A percentile compares a stretch with the other conserved stretches of the same genome.
Conservation (phyloP, 2,888 invertebrate species). For the Pilophorus perplexus region DNA sequence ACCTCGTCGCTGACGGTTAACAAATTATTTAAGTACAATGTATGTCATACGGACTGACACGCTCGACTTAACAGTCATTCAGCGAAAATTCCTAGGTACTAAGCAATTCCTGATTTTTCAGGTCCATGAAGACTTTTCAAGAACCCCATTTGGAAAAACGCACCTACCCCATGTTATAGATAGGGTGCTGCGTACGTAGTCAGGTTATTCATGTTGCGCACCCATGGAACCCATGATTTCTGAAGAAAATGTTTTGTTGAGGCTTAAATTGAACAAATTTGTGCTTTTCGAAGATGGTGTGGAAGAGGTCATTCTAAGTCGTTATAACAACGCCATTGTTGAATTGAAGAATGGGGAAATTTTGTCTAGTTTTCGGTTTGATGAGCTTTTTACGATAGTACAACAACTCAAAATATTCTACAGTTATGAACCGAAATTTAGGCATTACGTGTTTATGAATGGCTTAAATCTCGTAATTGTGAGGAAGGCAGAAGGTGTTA, state of each 20-base stretch:
- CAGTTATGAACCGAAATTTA: constrained; percentile 36
- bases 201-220: too few relatives aligned
- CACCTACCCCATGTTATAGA: too few relatives aligned
- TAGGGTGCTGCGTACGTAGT: too few relatives aligned
- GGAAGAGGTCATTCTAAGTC: constrained; percentile 17
- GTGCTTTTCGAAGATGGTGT: constrained; percentile 12
- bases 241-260: constrained; percentile 2
- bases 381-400: not conserved
- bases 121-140: too few relatives aligned
- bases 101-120: too few relatives aligned
- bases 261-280: constrained; percentile 9
- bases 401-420: constrained; percentile 22
- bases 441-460: constrained; percentile 18
- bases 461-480: constrained; percentile 15
- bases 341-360: constrained; percentile 10
- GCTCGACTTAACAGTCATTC: too few relatives aligned
- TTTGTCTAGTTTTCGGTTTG: constrained; percentile 1
- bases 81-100: too few relatives aligned
- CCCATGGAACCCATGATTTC: constrained; percentile 8
- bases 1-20: too few relatives aligned
- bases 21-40: too few relatives aligned
- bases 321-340: constrained; percentile 13
- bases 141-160: too few relatives aligned
- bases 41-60: too few relatives aligned
- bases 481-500: not conserved